Base-by-base conservation (phyloP, 2,888 invertebrate genomes). In the Drosophila flavopinicola region DNA sequence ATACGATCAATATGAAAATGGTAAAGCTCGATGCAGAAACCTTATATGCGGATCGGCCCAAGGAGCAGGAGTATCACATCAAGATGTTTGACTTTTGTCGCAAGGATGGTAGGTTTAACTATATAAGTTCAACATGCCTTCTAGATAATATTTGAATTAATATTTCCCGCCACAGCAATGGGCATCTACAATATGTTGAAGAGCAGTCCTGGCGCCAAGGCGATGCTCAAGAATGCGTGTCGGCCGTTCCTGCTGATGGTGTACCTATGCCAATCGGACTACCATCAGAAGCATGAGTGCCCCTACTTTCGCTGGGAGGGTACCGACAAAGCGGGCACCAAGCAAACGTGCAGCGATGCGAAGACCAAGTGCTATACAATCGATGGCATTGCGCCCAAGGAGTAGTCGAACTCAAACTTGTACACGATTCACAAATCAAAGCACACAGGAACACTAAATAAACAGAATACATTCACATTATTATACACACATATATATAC, bases 1-100 rank as follows among this genome's bases (percentile, higher is more conserved):
- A 88, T 6, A 66, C 57, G 6, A 65, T 87, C 13, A 87, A 88
- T 4, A 88, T 87, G 87, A 87, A 85, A 25, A 82, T 85, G 72
- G 78, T 87, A 1, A 76, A 69, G 23, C 30, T 73, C 4, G 79
- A 87, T 41, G 88, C 86, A 0, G 86, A 82, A 10, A 75, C 65
- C 1, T 27, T 54, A 2, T 82, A 58, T 7, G 64, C 30, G 2
- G 59, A 63, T 24, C 53, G 82, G 1, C 82, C 87, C 5, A 84
- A 87, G 38, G 84, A 87, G 37, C 63, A 57, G 42, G 74, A 74
- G 0, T 88, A 80, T 27, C 64, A 78, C 17, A 66, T 87, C 3
- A 59, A 48, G 5, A 63, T 72, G 74, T 76, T 35, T 11, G 87
- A 88, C 0, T 47, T 25, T 15, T 87, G 87, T n/a, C 67, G 75